Base-by-base conservation (phyloP, 2,113 vertebrate species). In the Tenrec ecaudatus region DNA sequence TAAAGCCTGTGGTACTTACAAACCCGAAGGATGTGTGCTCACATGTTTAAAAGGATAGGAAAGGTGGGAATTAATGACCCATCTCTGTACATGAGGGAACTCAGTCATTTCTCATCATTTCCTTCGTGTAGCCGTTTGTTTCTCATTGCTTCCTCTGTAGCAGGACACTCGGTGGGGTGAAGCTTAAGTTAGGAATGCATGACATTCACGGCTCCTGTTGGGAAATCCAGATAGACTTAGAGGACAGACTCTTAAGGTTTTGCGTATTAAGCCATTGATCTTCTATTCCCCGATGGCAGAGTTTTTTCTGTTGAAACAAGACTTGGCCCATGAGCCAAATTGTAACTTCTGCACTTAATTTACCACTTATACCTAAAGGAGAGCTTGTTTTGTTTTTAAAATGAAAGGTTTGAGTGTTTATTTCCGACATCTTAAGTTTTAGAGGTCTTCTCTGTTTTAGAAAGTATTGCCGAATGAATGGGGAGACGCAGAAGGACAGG, bases 141-240 rank as follows among this genome's bases (percentile, higher is more conserved):
- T 97, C 98, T 98, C 98, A 98, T 98, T 25, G 98, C 98, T 92
- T 98, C 97, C 97, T 98, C 98, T 88, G 97, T 87, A 84, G 97
- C 98, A 69, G 98, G 98, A 16, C 98, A 97, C 95, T 99, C 98
- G 19, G 66, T 89, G 9, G 98, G 98, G 94, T 99, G 98, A 0
- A 98, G 98, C 95, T 99, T 98, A 88, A 99, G 97, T 38, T 99
- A 98, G 77, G 98, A 98, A 95, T 98, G 95, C 90, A 98, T 97
- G 76, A 99, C 99, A 11, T 97, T 97, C 66, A 98, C 97, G 5
- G 98, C 98, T 90, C 97, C 98, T 99, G 79, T 60, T 80, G 76
- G 91, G 53, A 40, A 96, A 91, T 92, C 38, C 27, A 92, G 83
- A 86, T 83, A 95, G 96, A 58, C 4, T 85, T 79, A 14, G 31